Evolutionary conservation across 1,140 invertebrate species (phyloP), one percentile per base, ranked within the genome.

Genomic region (Microplitis demolitor): DNA sequence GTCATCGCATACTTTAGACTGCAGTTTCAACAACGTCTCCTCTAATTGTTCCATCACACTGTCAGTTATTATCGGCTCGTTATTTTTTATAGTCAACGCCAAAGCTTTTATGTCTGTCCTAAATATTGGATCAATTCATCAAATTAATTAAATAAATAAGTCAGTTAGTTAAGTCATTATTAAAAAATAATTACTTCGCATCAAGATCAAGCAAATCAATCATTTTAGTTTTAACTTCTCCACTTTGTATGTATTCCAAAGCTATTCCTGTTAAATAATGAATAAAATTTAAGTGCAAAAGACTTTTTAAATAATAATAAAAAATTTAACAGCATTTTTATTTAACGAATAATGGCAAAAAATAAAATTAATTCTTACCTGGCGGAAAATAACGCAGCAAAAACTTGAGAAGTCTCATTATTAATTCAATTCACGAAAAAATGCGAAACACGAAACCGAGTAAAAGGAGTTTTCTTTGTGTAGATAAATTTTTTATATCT

Each of bases 351-450:
- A 54, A 54, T 14, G 16, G 13, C 37, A 60, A 9, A n/a, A 64
- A 71, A 64, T 71, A 54, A 53, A 66, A 69, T 61, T 16, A 71
- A 53, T 70, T 39, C 63, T 79, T 81, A 88, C 86, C 86, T 77
- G 92, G 91, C 14, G 92, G 92, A 79, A 91, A 90, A 78, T 93
- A 93, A 72, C 92, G 86, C 6, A 93, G 80, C 78, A 91, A 89
- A 78, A 93, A 90, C 84, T 91, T 92, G 39, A 89, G 83, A 51
- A 92, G 82, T 81, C 88, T 91, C 91, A 92, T 92, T 69, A 51
- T 45, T 8, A 60, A 71, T 71, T 69, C 68, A 35, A 58, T 53
- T 71, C 63, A 66, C 54, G 66, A 53, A 63, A 62, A 62, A 71
- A 63, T 63, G 56, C 61, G 31, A 56, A 71, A 33, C 50, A 11